A percentile compares a stretch with the other conserved stretches of the same genome.
These are phyloP conservation scores for Stomorhina lunata DNA, from an alignment of 2,888 invertebrate genomes.

Conservation along the genomic window DNA sequence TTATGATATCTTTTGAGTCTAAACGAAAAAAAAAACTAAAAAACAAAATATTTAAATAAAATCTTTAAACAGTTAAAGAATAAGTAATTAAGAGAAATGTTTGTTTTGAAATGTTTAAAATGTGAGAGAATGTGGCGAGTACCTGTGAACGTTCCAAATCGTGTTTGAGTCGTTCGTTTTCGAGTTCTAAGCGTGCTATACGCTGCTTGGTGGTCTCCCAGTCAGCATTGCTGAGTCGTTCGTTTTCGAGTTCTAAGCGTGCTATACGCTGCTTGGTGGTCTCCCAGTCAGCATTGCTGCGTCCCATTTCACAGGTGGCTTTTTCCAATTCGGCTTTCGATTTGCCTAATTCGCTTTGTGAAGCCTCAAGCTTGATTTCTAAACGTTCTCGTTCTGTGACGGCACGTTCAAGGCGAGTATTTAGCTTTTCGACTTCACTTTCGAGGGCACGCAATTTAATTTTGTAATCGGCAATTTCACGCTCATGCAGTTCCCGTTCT, in stretches of 20 bases:
- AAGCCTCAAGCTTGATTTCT: slow-evolving; percentile 94
- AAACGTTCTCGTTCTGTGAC: slow-evolving; percentile 94
- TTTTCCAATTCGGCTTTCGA: slow-evolving; percentile 96
- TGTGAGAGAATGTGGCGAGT: slow-evolving; percentile 75
- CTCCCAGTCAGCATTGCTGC: slow-evolving; percentile 89
- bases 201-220: slow-evolving; percentile 83
- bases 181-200: slow-evolving; percentile 91
- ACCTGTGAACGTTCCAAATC: slow-evolving; percentile 90
- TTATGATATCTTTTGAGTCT: slow-evolving; percentile 59
- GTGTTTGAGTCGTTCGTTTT: slow-evolving; percentile 92
- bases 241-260: slow-evolving; percentile 93
- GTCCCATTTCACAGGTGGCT: slow-evolving; percentile 91
- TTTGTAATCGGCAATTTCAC: slow-evolving; percentile 96
- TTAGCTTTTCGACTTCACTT: slow-evolving; percentile 94
- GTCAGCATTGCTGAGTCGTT: slow-evolving; percentile 92
- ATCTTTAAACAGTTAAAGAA: background rate
- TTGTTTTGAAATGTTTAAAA: slow-evolving; percentile 43
- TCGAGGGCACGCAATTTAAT: slow-evolving; percentile 95
- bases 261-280: slow-evolving; percentile 86
- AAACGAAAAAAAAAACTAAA: slow-evolving; percentile 9
- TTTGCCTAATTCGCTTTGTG: slow-evolving; percentile 95
- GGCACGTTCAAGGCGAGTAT: slow-evolving; percentile 92
- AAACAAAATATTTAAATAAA: background rate
- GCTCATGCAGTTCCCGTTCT: slow-evolving; percentile 95
- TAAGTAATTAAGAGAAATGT: slow-evolving; percentile 52